Percentiles rank a stretch among this genome's conserved stretches.
These are phyloP conservation scores for Pseudochromis fuscus DNA, from an alignment of 2,797 vertebrate genomes.

Conservation along the genomic window DNA sequence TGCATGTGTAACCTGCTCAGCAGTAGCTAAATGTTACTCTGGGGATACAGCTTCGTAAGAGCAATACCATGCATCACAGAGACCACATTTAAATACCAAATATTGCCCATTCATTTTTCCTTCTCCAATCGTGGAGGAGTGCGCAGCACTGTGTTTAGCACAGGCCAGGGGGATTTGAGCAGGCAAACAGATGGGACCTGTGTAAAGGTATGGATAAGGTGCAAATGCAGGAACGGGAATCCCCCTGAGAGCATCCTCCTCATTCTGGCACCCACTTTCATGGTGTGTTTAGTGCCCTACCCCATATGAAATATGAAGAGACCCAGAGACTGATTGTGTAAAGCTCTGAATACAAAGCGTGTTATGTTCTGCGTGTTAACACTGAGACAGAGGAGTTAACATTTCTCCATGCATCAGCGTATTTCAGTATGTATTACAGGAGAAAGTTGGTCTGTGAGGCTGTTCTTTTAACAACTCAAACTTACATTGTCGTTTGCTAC, in stretches of 20 bases:
- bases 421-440: constrained; percentile 35
- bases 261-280: constrained; percentile 80
- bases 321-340: constrained; percentile 69
- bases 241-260: constrained; percentile 75
- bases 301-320: constrained; percentile 77
- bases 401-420: constrained; percentile 49
- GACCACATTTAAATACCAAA: constrained; percentile 86
- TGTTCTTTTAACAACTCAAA: constrained; percentile 23
- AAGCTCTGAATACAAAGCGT: constrained; percentile 74
- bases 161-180: constrained; percentile 85
- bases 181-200: constrained; percentile 85
- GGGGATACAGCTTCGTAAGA: constrained; percentile 83
- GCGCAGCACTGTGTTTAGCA: constrained; percentile 80
- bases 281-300: constrained; percentile 80
- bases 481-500: background rate
- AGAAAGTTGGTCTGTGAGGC: constrained; percentile 26
- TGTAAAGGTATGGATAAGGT: constrained; percentile 85
- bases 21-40: constrained; percentile 84
- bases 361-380: constrained; percentile 53
- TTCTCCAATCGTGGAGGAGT: constrained; percentile 72
- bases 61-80: constrained; percentile 85
- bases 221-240: constrained; percentile 73
- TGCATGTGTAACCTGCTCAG: constrained; percentile 79
- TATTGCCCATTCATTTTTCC: constrained; percentile 85
- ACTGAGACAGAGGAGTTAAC: constrained; percentile 41